phyloP scores from a whole-genome alignment of 2,797 vertebrate species.

The Pseudomugil gertrudae region DNA sequence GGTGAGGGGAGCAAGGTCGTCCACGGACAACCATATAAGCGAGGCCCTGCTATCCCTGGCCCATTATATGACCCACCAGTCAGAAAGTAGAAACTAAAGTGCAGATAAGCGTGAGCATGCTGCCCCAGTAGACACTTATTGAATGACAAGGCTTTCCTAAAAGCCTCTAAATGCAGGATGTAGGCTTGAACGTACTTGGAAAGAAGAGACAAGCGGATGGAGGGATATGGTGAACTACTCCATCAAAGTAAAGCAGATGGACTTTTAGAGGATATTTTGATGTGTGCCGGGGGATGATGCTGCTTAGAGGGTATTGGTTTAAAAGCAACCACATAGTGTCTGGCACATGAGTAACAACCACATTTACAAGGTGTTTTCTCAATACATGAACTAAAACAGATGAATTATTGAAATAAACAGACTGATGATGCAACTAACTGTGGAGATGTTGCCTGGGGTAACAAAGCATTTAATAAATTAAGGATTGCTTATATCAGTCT shows the following conservation, averaged over 20 bases:
- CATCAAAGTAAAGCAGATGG: slow-evolving; percentile 66
- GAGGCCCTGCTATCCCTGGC: slow-evolving; percentile 75
- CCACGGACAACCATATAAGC: slow-evolving; percentile 83
- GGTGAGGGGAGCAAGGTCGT: slow-evolving; percentile 88
- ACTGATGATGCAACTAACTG: neutral
- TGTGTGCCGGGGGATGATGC: slow-evolving; percentile 47
- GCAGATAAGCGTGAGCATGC: slow-evolving; percentile 73
- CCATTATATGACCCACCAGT: slow-evolving; percentile 63
- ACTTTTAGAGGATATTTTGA: slow-evolving; percentile 61
- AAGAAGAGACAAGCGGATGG: slow-evolving; percentile 54
- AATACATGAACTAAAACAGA: neutral
- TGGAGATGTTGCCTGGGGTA: neutral
- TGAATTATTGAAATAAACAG: neutral
- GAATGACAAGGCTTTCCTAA: slow-evolving; percentile 82
- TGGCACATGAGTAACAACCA: slow-evolving; percentile 31
- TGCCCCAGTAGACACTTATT: slow-evolving; percentile 72
- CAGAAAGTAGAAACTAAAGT: slow-evolving; percentile 76
- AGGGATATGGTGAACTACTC: slow-evolving; percentile 57
- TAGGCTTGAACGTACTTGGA: slow-evolving; percentile 73
- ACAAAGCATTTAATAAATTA: slow-evolving; percentile 22
- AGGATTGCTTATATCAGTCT: slow-evolving; percentile 18
- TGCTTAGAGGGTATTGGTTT: slow-evolving; percentile 32
- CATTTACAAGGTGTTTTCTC: neutral
- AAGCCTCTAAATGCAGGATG: slow-evolving; percentile 83
- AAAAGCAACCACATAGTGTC: slow-evolving; percentile 44